Percentiles rank a stretch among this genome's conserved stretches.
Evolutionary conservation across 92 coral and sea anemone species (phyloP).

Genomic region (Epizoanthus scotinus): DNA sequence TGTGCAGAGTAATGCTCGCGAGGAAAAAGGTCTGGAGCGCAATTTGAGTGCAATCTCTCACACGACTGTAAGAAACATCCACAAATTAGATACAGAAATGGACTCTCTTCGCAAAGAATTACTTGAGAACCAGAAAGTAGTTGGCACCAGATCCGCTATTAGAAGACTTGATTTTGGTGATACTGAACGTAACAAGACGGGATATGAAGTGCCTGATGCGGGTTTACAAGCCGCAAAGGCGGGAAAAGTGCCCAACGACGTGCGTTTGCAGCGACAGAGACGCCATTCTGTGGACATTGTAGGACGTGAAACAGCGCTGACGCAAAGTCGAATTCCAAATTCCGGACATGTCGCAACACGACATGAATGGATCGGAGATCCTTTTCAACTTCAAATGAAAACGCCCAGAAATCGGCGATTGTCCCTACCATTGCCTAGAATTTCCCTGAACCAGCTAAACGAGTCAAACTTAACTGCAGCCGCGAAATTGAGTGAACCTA

Average conservation of each 20-base stretch:
- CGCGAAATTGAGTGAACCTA: no score
- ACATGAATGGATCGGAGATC: background rate
- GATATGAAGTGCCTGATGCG: background rate
- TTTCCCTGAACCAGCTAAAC: conserved; percentile 23
- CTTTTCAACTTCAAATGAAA: background rate
- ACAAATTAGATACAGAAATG: conserved; percentile 14
- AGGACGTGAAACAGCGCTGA: background rate
- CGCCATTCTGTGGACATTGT: conserved; percentile 2
- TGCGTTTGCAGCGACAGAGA: background rate
- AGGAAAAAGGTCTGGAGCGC: conserved; percentile 1
- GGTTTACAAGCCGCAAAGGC: background rate
- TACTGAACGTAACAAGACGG: background rate
- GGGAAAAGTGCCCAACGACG: background rate
- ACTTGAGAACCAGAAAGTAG: background rate
- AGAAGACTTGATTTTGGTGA: background rate
- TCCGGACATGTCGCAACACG: background rate
- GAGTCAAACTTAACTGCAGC: background rate
- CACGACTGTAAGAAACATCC: conserved; percentile 1
- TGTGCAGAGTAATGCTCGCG: background rate
- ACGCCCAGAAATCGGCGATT: background rate
- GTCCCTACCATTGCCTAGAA: conserved; percentile 6
- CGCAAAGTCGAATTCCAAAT: background rate
- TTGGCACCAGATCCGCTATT: background rate
- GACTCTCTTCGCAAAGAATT: conserved; percentile 9
- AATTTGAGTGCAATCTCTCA: background rate